phyloP scores from a whole-genome alignment of 2,113 vertebrate genomes.

The Azemiops feae region DNA sequence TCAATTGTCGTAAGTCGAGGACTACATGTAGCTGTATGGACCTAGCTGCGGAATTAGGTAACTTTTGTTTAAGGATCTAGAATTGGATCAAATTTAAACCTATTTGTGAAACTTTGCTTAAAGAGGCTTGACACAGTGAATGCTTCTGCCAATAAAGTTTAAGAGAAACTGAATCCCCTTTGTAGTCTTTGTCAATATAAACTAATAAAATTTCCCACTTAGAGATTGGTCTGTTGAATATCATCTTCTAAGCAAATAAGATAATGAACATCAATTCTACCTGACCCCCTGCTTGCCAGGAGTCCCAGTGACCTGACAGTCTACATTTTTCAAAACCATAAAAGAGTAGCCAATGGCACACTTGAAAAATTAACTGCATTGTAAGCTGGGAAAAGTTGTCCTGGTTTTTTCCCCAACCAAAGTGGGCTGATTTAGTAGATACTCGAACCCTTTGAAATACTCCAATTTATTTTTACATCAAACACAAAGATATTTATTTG shows the following conservation, averaged over 20 bases:
- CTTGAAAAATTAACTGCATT: neutral
- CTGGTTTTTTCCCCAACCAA: neutral
- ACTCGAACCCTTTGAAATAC: neutral
- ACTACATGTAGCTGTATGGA: neutral
- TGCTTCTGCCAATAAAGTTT: neutral
- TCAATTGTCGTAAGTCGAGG: neutral
- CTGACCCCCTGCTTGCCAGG: neutral
- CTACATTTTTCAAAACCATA: neutral
- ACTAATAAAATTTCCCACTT: neutral
- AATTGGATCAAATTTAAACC: neutral
- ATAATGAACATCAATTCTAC: neutral
- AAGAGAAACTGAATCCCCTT: neutral
- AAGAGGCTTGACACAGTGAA: neutral
- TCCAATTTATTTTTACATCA: neutral
- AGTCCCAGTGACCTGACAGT: neutral
- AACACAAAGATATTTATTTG: neutral
- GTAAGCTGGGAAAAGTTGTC: neutral
- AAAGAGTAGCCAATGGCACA: neutral
- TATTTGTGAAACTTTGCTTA: neutral
- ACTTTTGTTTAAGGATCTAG: neutral
- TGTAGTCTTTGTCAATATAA: conserved; percentile 1
- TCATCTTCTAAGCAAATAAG: neutral
- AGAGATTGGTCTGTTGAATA: neutral
- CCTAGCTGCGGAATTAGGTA: neutral
- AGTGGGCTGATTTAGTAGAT: neutral